Evolutionary conservation across 2,888 invertebrate species (phyloP).

Genomic region (Auanema sp.): DNA sequence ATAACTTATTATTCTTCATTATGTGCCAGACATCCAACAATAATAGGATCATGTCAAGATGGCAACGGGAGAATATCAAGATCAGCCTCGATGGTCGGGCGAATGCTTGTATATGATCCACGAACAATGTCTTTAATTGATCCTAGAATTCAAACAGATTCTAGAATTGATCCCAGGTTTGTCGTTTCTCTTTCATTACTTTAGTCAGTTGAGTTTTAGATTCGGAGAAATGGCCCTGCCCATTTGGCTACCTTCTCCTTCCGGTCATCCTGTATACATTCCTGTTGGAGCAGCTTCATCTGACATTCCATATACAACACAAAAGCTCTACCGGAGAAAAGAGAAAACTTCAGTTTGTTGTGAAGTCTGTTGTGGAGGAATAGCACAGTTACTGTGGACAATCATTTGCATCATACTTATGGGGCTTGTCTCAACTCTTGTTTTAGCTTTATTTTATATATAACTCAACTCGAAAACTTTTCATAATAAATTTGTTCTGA

Average conservation of each 20-base stretch:
- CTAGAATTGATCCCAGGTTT: no score
- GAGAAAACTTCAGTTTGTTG: constrained; percentile 12
- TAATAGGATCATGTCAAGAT: neutral
- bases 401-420: constrained; percentile 18
- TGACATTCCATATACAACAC: constrained; percentile 9
- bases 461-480: constrained; percentile 1
- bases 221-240: constrained; percentile 15
- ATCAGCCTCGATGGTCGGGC: constrained; percentile 14
- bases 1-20: neutral
- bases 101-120: constrained; percentile 20
- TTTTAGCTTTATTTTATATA: constrained; percentile 19
- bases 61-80: constrained; percentile 5
- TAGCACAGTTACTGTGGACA: constrained; percentile 18
- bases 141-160: constrained; percentile 7
- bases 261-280: constrained; percentile 16
- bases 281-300: constrained; percentile 13
- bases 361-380: constrained; percentile 19
- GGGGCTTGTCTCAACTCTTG: constrained; percentile 14
- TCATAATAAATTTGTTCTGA: no score
- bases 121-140: constrained; percentile 21
- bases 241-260: constrained; percentile 16
- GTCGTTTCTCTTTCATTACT: no score
- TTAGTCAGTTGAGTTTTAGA: constrained; percentile 1
- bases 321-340: constrained; percentile 1
- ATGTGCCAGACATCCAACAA: neutral